Conservation (phyloP, 2,113 vertebrate species). For the Theropithecus gelada region DNA sequence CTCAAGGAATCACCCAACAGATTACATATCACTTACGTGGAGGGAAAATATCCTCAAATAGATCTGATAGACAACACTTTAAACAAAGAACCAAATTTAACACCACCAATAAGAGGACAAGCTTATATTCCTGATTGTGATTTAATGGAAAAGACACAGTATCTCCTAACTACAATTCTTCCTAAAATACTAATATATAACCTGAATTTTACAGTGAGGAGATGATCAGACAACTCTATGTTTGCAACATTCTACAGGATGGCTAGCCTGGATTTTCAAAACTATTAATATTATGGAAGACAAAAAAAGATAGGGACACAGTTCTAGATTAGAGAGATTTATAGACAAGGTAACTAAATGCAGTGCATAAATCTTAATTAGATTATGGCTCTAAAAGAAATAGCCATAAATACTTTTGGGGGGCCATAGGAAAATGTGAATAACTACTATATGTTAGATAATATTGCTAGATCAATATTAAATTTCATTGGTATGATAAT, state of each 20-base stretch:
- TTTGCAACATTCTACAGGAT: neutral
- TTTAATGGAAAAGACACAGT: neutral
- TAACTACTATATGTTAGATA: neutral
- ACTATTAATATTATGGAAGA: neutral
- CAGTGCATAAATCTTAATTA: neutral
- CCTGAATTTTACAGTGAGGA: neutral
- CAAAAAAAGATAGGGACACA: neutral
- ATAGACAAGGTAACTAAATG: neutral
- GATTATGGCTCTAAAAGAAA: slow-evolving; percentile 27
- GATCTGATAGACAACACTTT: neutral
- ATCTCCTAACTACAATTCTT: neutral
- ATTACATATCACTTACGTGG: neutral
- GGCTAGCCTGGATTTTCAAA: neutral
- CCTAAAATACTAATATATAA: neutral
- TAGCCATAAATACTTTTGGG: neutral
- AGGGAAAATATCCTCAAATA: neutral
- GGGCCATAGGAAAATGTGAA: neutral
- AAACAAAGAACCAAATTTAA: neutral
- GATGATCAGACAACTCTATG: neutral
- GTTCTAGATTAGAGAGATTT: neutral
- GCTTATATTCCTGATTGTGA: neutral
- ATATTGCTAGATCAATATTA: neutral
- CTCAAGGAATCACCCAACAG: neutral
- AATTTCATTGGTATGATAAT: neutral
- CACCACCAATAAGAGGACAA: neutral